A percentile compares a stretch with the other conserved stretches of the same genome.
Evolutionary conservation across 2,888 invertebrate species (phyloP).

Genomic region (Limnephilus rhombicus): DNA sequence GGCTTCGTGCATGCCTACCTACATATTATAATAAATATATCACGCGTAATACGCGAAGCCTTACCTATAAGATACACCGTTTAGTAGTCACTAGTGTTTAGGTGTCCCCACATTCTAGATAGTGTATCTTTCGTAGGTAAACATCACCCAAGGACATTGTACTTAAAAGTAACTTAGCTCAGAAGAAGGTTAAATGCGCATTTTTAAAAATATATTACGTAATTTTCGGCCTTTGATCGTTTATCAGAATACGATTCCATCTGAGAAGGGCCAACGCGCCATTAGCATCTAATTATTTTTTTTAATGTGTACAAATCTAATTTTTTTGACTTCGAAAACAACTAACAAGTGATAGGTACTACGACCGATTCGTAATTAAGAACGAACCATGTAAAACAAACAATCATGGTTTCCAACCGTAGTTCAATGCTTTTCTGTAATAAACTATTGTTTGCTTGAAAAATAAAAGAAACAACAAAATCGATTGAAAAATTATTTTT

Average conservation of each 20-base stretch:
- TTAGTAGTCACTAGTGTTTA: background rate
- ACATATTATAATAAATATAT: background rate
- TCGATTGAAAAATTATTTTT: too few relatives aligned
- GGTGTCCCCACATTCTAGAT: background rate
- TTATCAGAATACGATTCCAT: background rate
- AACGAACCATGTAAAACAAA: too few relatives aligned
- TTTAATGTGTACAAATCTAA: too few relatives aligned
- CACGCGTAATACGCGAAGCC: background rate
- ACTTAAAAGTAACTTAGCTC: background rate
- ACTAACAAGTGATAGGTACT: too few relatives aligned
- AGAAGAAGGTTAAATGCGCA: background rate
- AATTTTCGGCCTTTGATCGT: background rate
- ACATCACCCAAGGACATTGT: background rate
- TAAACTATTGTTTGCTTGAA: too few relatives aligned
- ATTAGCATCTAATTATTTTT: background rate
- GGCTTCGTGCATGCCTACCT: background rate
- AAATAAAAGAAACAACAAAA: too few relatives aligned
- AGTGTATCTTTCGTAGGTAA: background rate
- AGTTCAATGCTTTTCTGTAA: too few relatives aligned
- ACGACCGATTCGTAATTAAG: too few relatives aligned
- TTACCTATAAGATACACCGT: background rate
- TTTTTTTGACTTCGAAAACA: too few relatives aligned
- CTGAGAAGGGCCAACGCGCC: background rate
- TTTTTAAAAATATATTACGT: background rate
- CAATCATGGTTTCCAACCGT: too few relatives aligned